These are phyloP conservation scores for Takifugu flavidus DNA, from an alignment of 2,113 vertebrate genomes.

Conservation along the genomic window DNA sequence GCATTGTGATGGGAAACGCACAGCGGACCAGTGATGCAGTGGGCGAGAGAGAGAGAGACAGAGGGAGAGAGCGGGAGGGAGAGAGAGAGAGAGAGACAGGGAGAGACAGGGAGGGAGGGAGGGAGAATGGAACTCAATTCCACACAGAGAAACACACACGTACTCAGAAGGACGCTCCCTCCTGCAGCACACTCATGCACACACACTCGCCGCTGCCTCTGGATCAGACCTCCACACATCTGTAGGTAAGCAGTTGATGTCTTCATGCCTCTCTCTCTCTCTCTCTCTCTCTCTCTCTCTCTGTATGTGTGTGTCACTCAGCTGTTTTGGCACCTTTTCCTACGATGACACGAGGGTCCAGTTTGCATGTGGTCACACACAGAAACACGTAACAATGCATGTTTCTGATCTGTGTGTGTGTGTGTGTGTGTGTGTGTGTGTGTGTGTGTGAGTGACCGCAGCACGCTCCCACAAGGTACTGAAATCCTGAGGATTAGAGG, in stretches of 20 bases:
- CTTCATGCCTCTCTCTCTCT: slow-evolving; percentile 5
- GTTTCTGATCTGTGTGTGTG: slow-evolving; percentile 1
- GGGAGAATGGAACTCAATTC: slow-evolving; percentile 59
- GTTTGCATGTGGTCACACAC: slow-evolving; percentile 11
- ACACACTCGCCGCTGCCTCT: slow-evolving; percentile 39
- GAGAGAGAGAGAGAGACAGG: slow-evolving; percentile 22
- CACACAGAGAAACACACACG: slow-evolving; percentile 54
- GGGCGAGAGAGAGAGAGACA: slow-evolving; percentile 38
- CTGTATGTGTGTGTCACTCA: slow-evolving; percentile 21
- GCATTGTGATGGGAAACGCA: slow-evolving; percentile 65
- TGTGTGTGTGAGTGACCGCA: not conserved
- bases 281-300: not conserved
- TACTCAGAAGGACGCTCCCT: slow-evolving; percentile 58
- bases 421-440: not conserved
- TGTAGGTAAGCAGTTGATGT: slow-evolving; percentile 54
- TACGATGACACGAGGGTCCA: slow-evolving; percentile 7
- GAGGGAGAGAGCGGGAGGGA: slow-evolving; percentile 32
- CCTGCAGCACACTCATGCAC: slow-evolving; percentile 49
- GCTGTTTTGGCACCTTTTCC: slow-evolving; percentile 17
- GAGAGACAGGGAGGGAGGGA: slow-evolving; percentile 32
- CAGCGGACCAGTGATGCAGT: slow-evolving; percentile 62
- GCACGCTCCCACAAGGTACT: slow-evolving; percentile 38
- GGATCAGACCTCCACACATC: slow-evolving; percentile 53
- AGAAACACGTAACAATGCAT: not conserved
- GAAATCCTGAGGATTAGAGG: slow-evolving; percentile 57